phyloP scores from a whole-genome alignment of 1,140 invertebrate species.

The Cherax quadricarinatus region DNA sequence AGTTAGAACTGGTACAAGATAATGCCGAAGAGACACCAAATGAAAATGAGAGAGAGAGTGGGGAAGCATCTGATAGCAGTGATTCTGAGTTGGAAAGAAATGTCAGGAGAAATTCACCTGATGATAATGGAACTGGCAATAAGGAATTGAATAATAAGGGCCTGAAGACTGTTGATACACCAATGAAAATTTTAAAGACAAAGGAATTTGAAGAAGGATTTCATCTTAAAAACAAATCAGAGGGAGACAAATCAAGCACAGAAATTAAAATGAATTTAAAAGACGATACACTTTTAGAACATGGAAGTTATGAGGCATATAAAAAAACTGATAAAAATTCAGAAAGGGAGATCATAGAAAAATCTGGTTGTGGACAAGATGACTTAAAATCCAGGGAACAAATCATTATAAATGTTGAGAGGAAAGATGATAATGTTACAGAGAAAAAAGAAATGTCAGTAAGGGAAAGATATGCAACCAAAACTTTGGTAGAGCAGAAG shows the following conservation, averaged over 20 bases:
- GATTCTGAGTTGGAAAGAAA: neutral
- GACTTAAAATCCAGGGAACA: neutral
- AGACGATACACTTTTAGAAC: neutral
- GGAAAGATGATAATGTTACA: neutral
- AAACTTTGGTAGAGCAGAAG: neutral
- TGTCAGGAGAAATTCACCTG: neutral
- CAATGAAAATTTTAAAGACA: neutral
- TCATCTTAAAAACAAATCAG: neutral
- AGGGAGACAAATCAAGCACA: neutral
- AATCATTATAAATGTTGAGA: neutral
- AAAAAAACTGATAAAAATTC: constrained; percentile 2
- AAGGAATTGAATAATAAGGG: neutral
- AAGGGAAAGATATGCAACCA: neutral
- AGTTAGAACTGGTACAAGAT: neutral
- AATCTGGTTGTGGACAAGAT: neutral
- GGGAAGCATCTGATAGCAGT: neutral
- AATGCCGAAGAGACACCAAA: neutral
- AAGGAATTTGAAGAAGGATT: neutral
- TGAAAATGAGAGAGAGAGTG: neutral
- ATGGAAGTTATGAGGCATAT: neutral
- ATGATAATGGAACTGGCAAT: neutral
- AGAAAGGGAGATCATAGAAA: neutral
- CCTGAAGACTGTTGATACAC: neutral
- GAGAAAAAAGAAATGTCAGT: neutral
- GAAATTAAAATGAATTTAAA: neutral